Percentiles rank a stretch among this genome's conserved stretches.
Evolutionary conservation across 1,140 invertebrate species (phyloP).

Genomic region (Aphaenogaster rudis): DNA sequence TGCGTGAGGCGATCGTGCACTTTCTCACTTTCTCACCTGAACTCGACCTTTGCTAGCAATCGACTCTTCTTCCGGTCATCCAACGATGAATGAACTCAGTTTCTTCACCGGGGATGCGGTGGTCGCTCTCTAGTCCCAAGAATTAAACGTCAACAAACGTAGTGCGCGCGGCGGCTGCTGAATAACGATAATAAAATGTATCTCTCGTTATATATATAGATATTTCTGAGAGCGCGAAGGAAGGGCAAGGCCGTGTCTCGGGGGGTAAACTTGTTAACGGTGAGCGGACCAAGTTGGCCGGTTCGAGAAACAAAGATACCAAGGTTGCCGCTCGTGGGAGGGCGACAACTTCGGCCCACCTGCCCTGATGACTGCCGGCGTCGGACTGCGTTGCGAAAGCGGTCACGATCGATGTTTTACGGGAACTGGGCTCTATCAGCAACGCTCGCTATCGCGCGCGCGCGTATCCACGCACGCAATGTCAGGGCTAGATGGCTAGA

Average conservation of each 20-base stretch:
- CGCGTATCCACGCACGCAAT: conserved; percentile 80
- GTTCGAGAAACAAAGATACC: too few species aligned
- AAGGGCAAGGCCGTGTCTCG: not conserved
- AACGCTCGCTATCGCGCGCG: not conserved
- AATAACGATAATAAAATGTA: not conserved
- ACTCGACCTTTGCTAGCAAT: conserved; percentile 12
- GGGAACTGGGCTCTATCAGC: conserved; percentile 42
- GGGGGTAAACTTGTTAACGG: not conserved
- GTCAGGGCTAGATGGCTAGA: conserved; percentile 82
- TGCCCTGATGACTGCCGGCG: not conserved
- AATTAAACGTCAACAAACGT: not conserved
- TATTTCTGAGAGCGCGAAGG: not conserved
- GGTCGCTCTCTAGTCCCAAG: not conserved
- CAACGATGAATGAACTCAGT: not conserved
- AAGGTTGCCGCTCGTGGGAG: not conserved
- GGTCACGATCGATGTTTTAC: conserved; percentile 79
- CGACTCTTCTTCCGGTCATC: not conserved
- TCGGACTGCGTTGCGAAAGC: conserved; percentile 18
- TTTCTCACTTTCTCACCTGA: conserved; percentile 79
- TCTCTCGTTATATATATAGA: not conserved
- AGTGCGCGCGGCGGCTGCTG: not conserved
- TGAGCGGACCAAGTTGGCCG: not conserved
- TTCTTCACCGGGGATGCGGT: not conserved
- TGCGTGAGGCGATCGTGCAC: conserved; percentile 4
- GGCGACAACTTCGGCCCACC: not conserved